These are phyloP conservation scores for Frieseomelitta varia DNA, from an alignment of 1,140 invertebrate species.

Conservation along the genomic window DNA sequence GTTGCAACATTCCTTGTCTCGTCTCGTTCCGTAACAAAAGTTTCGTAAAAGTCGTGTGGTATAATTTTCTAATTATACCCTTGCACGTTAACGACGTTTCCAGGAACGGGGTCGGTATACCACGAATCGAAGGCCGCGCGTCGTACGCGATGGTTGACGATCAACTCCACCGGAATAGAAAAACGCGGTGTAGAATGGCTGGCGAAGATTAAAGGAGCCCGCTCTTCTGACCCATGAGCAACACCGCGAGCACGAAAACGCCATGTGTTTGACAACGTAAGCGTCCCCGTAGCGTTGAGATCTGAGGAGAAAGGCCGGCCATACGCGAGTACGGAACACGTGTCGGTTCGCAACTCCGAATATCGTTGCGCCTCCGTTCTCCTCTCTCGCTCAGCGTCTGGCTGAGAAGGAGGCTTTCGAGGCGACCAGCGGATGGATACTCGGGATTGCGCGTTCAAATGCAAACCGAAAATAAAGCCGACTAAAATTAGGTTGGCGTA, in stretches of 20 bases:
- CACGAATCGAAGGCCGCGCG: constrained; percentile 35
- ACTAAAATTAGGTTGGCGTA: constrained; percentile 67
- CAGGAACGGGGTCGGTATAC: constrained; percentile 49
- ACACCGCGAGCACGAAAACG: constrained; percentile 77
- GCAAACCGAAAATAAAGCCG: constrained; percentile 65
- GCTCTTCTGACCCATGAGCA: constrained; percentile 72
- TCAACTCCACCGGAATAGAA: constrained; percentile 71
- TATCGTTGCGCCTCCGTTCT: constrained; percentile 14
- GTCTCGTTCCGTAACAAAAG: too few species aligned
- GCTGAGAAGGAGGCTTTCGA: neutral
- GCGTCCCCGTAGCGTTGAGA: constrained; percentile 72
- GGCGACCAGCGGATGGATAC: constrained; percentile 58
- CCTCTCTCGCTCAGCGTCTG: neutral
- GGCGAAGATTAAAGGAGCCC: constrained; percentile 74
- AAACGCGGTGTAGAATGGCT: constrained; percentile 67
- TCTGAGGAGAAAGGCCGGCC: constrained; percentile 73
- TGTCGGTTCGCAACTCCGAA: constrained; percentile 72
- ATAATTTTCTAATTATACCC: too few species aligned
- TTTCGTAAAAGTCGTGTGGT: too few species aligned
- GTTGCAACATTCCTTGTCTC: too few species aligned
- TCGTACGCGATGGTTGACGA: constrained; percentile 35
- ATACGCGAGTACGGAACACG: constrained; percentile 72
- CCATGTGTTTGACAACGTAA: constrained; percentile 80
- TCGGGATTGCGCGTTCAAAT: constrained; percentile 55
- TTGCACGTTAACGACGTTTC: constrained; percentile 37